Percentiles rank a stretch among this genome's conserved stretches.
Evolutionary conservation across 2,113 vertebrate genomes (phyloP).

Genomic region (Laterallus jamaicensis): DNA sequence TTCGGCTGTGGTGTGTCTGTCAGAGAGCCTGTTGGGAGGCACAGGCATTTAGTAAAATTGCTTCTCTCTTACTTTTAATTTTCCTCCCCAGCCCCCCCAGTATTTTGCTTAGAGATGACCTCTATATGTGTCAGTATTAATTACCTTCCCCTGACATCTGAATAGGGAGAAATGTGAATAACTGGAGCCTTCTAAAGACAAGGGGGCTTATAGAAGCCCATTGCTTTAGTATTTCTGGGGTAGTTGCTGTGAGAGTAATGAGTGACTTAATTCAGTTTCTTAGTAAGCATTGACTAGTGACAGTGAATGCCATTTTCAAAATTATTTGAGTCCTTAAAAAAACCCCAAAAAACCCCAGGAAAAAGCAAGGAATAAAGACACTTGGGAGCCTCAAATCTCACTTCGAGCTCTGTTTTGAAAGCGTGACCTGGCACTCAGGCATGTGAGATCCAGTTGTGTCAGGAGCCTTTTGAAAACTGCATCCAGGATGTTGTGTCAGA

Average conservation of each 20-base stretch:
- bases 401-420: constrained; percentile 2
- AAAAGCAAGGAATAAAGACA: neutral
- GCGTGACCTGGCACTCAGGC: neutral
- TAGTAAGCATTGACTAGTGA: neutral
- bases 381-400: neutral
- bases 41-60: neutral
- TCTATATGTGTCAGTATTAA: constrained; percentile 35
- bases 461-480: neutral
- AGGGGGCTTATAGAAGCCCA: neutral
- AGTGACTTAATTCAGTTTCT: neutral
- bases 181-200: neutral
- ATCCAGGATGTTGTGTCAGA: neutral
- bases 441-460: neutral
- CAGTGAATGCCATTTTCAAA: neutral
- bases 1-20: neutral
- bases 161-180: neutral
- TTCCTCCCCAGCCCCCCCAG: neutral
- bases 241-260: neutral
- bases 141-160: constrained; percentile 25
- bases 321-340: neutral
- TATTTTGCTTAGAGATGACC: constrained; percentile 28
- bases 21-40: neutral
- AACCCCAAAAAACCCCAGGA: no score
- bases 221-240: neutral
- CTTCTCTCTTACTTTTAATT: neutral